phyloP scores from a whole-genome alignment of 2,888 invertebrate species.

The Limnephilus rhombicus region DNA sequence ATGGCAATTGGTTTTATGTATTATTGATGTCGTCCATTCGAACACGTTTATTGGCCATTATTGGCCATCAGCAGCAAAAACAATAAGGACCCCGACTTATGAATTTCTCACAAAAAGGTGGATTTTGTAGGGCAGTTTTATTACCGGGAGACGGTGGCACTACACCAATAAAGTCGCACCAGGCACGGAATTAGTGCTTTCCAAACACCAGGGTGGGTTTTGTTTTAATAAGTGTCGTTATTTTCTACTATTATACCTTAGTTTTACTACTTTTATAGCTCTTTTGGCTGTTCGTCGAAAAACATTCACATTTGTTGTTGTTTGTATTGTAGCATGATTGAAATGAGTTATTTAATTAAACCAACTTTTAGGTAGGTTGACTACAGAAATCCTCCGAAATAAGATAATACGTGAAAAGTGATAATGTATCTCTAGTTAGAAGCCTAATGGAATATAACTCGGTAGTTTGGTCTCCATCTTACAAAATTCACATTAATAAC shows the following conservation, averaged over 20 bases:
- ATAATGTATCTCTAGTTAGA: too few relatives aligned
- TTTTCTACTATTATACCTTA: not conserved
- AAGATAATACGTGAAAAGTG: too few relatives aligned
- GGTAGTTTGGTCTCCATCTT: too few relatives aligned
- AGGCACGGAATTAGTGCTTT: not conserved
- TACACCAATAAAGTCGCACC: constrained; percentile 15
- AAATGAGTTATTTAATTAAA: not conserved
- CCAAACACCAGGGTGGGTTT: not conserved
- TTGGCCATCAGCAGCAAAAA: constrained; percentile 49
- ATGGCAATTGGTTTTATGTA: constrained; percentile 57
- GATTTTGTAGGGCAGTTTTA: constrained; percentile 43
- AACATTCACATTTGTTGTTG: too few relatives aligned
- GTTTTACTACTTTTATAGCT: not conserved
- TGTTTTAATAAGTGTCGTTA: not conserved
- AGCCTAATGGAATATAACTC: too few relatives aligned
- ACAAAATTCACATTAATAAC: too few relatives aligned
- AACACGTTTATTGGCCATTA: constrained; percentile 54
- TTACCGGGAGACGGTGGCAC: constrained; percentile 12
- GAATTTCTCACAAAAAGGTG: constrained; percentile 53
- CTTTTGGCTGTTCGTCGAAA: not conserved
- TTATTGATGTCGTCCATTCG: constrained; percentile 55
- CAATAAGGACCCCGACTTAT: constrained; percentile 45
- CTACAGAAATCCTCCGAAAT: not conserved
- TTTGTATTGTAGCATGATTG: not conserved
- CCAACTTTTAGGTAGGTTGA: not conserved